Conservation (phyloP, 2,797 vertebrate genomes). For the Lacerta bilineata region DNA sequence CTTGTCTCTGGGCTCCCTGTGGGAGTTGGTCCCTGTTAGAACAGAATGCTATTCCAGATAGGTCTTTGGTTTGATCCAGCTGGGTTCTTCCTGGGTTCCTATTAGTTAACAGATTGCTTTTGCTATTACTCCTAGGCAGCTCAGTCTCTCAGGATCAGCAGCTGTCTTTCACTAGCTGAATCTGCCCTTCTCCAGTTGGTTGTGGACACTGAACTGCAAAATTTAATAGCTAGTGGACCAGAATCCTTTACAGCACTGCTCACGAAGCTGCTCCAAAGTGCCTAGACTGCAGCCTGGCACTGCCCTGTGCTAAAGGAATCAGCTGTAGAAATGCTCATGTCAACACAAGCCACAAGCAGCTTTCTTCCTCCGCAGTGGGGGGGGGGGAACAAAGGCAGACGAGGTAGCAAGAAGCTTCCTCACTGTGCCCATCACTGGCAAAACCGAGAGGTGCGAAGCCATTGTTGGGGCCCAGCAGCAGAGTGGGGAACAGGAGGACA, state of each 20-base stretch:
- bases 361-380: neutral
- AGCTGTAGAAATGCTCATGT: neutral
- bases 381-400: neutral
- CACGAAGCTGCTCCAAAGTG: neutral
- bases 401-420: neutral
- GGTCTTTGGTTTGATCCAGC: neutral
- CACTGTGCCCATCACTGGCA: neutral
- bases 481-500: neutral
- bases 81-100: neutral
- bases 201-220: neutral
- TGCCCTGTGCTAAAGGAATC: neutral
- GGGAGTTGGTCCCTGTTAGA: too few relatives aligned
- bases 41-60: too few relatives aligned
- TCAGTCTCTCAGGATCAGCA: neutral
- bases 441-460: neutral
- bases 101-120: neutral
- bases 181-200: neutral
- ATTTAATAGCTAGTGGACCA: neutral
- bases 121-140: neutral
- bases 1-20: neutral
- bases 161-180: neutral
- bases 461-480: neutral
- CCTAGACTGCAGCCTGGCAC: neutral
- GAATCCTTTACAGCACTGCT: neutral
- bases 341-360: neutral